A percentile compares a stretch with the other conserved stretches of the same genome.
Conservation (phyloP, 2,888 invertebrate species). For the Dasypogon diadema region DNA sequence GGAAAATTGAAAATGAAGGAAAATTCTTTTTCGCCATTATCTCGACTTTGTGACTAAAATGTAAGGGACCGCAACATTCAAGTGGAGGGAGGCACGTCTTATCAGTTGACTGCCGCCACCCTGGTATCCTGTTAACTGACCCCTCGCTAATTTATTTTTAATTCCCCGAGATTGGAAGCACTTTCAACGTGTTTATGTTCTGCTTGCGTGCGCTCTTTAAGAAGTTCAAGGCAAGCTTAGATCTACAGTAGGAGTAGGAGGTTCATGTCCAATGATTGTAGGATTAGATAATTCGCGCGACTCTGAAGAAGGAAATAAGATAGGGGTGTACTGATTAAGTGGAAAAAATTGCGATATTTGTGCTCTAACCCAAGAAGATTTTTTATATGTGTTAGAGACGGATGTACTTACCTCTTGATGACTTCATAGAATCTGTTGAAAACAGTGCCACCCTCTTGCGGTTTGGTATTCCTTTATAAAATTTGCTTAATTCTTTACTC, state of each 20-base stretch:
- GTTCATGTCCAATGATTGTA: neutral
- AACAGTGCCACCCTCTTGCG: too few relatives aligned
- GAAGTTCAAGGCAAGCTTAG: neutral
- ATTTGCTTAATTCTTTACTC: too few relatives aligned
- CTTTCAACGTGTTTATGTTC: neutral
- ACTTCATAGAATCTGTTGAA: too few relatives aligned
- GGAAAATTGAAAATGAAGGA: slow-evolving; percentile 16
- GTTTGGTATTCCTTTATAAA: too few relatives aligned
- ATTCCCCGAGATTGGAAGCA: slow-evolving; percentile 17
- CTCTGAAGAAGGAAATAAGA: too few relatives aligned
- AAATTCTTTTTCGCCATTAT: slow-evolving; percentile 11
- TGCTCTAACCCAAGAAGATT: too few relatives aligned
- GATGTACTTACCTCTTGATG: too few relatives aligned
- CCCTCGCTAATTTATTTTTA: slow-evolving; percentile 25
- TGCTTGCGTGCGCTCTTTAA: neutral
- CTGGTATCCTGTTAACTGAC: neutral
- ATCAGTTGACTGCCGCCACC: too few relatives aligned
- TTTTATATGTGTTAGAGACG: too few relatives aligned
- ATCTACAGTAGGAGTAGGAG: neutral
- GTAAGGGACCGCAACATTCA: neutral
- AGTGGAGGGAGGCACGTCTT: neutral
- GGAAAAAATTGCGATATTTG: too few relatives aligned
- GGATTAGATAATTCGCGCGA: neutral
- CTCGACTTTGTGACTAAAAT: slow-evolving; percentile 20
- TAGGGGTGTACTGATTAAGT: neutral